These are phyloP conservation scores for Drosophila prolongata DNA, from an alignment of 2,888 invertebrate species.

Conservation along the genomic window DNA sequence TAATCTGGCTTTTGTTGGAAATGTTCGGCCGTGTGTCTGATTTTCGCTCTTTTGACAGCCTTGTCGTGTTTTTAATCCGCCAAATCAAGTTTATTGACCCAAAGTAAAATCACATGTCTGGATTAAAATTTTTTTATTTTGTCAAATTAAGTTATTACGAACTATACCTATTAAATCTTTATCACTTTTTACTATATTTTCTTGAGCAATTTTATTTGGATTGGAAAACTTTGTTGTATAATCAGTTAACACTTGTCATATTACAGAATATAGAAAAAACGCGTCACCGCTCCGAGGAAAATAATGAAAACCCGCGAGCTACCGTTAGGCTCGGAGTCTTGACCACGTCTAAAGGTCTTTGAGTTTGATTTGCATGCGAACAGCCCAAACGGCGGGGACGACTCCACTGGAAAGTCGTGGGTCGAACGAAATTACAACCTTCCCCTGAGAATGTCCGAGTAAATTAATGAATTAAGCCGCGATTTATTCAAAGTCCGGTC, in stretches of 20 bases:
- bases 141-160: constrained; percentile 4
- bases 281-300: constrained; percentile 1
- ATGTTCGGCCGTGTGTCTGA: constrained; percentile 36
- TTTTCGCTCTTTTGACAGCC: constrained; percentile 37
- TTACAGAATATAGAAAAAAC: constrained; percentile 12
- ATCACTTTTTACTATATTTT: neutral
- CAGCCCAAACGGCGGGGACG: constrained; percentile 44
- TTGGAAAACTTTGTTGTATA: constrained; percentile 7
- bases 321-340: constrained; percentile 77
- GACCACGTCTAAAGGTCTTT: constrained; percentile 81
- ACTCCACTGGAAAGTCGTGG: constrained; percentile 65
- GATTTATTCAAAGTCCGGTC: constrained; percentile 21
- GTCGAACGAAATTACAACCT: constrained; percentile 25
- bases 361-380: constrained; percentile 74
- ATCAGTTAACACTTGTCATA: constrained; percentile 2
- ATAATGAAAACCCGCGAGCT: constrained; percentile 44
- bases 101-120: constrained; percentile 31
- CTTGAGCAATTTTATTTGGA: neutral
- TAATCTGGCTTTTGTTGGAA: constrained; percentile 40
- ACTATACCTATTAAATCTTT: neutral
- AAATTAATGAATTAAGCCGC: constrained; percentile 33
- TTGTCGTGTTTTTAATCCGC: constrained; percentile 27
- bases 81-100: constrained; percentile 33
- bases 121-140: constrained; percentile 10
- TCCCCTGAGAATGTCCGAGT: constrained; percentile 29